phyloP scores from a whole-genome alignment of 2,888 invertebrate genomes.

The Pristionchus mayeri region DNA sequence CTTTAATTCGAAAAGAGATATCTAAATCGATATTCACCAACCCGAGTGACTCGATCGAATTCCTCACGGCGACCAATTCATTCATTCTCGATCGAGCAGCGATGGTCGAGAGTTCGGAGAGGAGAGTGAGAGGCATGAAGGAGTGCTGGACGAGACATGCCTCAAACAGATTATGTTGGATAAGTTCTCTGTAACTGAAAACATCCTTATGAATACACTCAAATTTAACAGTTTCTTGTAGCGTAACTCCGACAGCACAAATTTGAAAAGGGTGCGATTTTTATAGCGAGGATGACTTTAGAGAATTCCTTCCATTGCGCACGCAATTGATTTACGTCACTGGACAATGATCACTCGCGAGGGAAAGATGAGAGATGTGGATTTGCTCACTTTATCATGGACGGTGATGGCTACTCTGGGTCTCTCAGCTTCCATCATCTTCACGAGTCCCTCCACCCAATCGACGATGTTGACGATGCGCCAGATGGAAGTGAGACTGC shows the following conservation, averaged over 20 bases:
- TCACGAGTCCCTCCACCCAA: constrained; percentile 66
- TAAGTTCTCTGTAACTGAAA: background rate
- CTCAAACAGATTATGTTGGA: background rate
- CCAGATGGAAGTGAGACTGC: constrained; percentile 58
- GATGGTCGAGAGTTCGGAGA: background rate
- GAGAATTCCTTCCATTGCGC: too few relatives aligned
- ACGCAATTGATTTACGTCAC: too few relatives aligned
- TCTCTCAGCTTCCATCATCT: constrained; percentile 56
- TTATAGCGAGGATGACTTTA: too few relatives aligned
- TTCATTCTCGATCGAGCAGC: constrained; percentile 41
- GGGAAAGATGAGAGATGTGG: too few relatives aligned
- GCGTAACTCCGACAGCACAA: too few relatives aligned
- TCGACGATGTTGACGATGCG: constrained; percentile 67
- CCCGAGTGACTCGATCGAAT: background rate
- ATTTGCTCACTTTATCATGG: constrained; percentile 66
- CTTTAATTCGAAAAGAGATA: background rate
- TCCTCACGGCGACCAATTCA: constrained; percentile 4
- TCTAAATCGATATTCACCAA: background rate
- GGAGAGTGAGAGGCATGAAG: constrained; percentile 11
- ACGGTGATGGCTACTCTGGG: constrained; percentile 58
- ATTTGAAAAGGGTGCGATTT: too few relatives aligned
- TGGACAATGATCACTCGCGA: background rate
- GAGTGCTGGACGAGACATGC: constrained; percentile 31
- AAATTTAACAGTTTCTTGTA: too few relatives aligned
- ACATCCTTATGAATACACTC: too few relatives aligned